Base-by-base conservation (phyloP, 2,888 invertebrate genomes). In the Lepidocyrtoides sp. region DNA sequence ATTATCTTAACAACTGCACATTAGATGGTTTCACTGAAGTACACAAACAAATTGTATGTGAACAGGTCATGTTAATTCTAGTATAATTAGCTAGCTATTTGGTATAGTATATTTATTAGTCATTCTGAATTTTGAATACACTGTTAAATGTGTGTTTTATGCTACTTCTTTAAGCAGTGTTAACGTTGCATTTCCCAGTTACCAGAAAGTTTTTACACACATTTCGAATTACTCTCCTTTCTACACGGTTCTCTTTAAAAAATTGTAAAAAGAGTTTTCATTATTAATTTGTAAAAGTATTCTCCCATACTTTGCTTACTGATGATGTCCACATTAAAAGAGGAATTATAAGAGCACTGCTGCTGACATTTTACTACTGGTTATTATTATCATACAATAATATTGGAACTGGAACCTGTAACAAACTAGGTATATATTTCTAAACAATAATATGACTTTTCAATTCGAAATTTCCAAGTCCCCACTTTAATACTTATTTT, bases 41-140 rank as follows among this genome's bases (percentile, higher is more conserved):
- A 75, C 75, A 85, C 57, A 85, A 85, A 69, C 23, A 36, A n/a
- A n/a, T n/a, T 66, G 36, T 23, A 20, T 72, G 36, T 66, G 66
- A 66, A 66, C 66, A 66, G n/a, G 66, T 41, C 20, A 36, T 36
- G 0, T 72, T 41, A 20, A 20, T 66, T 72, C 44, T 41, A 26
- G 41, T 41, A 72, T 3, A 72, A 72, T 36, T 72, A 72, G 41
- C 41, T 72, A 41, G 17, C 69, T 17, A 72, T 23, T 72, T 41
- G n/a, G n/a, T n/a, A n/a, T n/a, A n/a, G n/a, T n/a, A n/a, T n/a
- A 72, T 10, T 20, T 2, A 36, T n/a, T 72, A 36, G 7, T 32
- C 32, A 66, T n/a, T n/a, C n/a, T n/a, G n/a, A n/a, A 1, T 66
- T 32, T 32, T 66, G 14, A 36, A 66, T 36, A 32, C 32, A 57